Percentiles rank a stretch among this genome's conserved stretches.
phyloP scores from a whole-genome alignment of 2,113 vertebrate genomes.

The Crotalus helleri region DNA sequence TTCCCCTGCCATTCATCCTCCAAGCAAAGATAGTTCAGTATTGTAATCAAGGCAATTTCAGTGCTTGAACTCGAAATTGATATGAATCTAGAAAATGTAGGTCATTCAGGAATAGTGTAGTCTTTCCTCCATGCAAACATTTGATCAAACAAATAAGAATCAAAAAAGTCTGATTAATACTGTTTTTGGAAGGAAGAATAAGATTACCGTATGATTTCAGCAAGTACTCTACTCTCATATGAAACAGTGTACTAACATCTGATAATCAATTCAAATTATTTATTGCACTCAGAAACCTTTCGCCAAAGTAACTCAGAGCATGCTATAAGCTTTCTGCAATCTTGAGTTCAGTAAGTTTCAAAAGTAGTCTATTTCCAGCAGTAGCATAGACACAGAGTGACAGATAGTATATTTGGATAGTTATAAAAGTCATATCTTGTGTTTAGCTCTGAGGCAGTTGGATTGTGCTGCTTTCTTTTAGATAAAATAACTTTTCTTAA shows the following conservation, averaged over 20 bases:
- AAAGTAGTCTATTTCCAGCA: background rate
- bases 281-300: background rate
- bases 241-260: background rate
- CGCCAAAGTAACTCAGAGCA: background rate
- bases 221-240: background rate
- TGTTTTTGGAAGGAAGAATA: background rate
- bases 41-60: background rate
- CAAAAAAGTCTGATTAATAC: background rate
- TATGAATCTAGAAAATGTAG: background rate
- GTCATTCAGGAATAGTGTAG: background rate
- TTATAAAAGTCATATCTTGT: background rate
- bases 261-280: background rate
- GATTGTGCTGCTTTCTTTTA: background rate
- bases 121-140: background rate
- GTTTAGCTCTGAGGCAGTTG: background rate
- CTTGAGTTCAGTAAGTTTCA: background rate
- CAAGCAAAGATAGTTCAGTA: background rate
- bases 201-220: background rate
- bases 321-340: background rate
- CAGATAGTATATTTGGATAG: background rate
- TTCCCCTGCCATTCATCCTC: background rate
- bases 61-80: background rate
- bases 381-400: background rate
- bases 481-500: background rate
- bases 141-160: background rate